phyloP scores from a whole-genome alignment of 1,140 invertebrate genomes.

The Bradysia coprophila region DNA sequence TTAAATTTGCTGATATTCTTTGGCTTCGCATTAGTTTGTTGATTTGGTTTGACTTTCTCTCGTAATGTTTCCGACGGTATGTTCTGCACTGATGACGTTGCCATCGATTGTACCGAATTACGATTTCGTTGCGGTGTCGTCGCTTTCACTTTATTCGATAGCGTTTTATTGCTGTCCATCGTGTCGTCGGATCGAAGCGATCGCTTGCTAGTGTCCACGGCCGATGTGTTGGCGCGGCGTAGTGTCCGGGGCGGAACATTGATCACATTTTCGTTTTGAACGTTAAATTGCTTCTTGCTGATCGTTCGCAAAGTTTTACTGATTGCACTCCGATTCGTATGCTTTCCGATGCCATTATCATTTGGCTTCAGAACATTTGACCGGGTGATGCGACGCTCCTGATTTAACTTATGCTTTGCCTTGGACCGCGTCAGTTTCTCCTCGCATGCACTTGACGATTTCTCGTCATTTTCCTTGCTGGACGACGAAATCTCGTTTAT shows the following conservation, averaged over 20 bases:
- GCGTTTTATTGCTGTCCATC: neutral
- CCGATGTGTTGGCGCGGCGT: neutral
- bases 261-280: slow-evolving; percentile 1
- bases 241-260: neutral
- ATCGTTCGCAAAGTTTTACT: neutral
- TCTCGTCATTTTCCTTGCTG: slow-evolving; percentile 9
- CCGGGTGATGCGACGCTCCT: neutral
- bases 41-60: neutral
- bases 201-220: neutral
- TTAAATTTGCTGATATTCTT: too few species aligned
- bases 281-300: neutral
- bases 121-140: neutral
- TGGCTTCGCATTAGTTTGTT: too few species aligned
- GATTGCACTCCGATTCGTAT: neutral
- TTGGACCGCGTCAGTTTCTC: neutral
- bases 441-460: neutral
- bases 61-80: neutral
- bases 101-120: neutral
- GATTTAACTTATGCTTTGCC: neutral
- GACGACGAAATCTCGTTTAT: slow-evolving; percentile 36
- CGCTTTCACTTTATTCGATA: neutral
- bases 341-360: neutral
- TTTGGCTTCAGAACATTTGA: neutral
- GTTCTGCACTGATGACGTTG: neutral
- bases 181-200: slow-evolving; percentile 1